Evolutionary conservation across 2,113 vertebrate genomes (phyloP).

Genomic region (Neopipo cinnamomea): DNA sequence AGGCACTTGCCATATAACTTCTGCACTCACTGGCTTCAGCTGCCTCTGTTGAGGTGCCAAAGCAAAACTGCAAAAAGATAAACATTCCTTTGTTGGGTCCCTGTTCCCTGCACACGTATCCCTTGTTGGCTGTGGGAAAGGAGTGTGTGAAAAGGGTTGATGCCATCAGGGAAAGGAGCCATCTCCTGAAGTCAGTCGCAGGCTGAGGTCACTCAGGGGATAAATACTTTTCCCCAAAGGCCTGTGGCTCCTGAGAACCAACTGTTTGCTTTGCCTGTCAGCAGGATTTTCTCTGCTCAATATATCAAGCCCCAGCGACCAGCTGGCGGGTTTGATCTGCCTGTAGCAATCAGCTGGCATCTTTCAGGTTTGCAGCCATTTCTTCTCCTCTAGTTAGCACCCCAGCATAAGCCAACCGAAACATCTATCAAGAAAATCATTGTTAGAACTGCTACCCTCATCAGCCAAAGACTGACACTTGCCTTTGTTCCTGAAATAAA

Average conservation of each 20-base stretch:
- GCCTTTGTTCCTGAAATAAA: constrained; percentile 60
- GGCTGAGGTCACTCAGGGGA: constrained; percentile 64
- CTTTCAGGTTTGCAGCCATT: constrained; percentile 57
- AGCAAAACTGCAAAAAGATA: constrained; percentile 22
- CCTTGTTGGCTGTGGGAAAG: constrained; percentile 57
- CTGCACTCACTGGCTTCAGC: background rate
- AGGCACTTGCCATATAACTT: background rate
- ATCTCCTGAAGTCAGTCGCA: constrained; percentile 56
- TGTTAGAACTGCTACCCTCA: constrained; percentile 47
- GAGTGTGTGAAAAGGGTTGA: constrained; percentile 52
- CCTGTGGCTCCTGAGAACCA: constrained; percentile 61
- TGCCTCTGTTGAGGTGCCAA: constrained; percentile 16
- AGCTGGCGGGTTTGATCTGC: constrained; percentile 62
- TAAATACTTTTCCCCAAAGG: constrained; percentile 65
- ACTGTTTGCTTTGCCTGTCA: constrained; percentile 64
- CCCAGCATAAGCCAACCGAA: constrained; percentile 42
- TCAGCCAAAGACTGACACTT: constrained; percentile 19
- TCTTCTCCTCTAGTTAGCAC: constrained; percentile 41
- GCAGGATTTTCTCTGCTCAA: constrained; percentile 67
- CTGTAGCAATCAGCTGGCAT: constrained; percentile 47
- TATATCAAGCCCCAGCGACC: constrained; percentile 49
- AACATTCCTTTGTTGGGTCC: constrained; percentile 4
- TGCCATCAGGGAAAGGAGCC: constrained; percentile 54
- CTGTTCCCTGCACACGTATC: background rate
- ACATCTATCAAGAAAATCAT: constrained; percentile 63